phyloP scores from a whole-genome alignment of 2,888 invertebrate genomes.

The Catocala sponsa region DNA sequence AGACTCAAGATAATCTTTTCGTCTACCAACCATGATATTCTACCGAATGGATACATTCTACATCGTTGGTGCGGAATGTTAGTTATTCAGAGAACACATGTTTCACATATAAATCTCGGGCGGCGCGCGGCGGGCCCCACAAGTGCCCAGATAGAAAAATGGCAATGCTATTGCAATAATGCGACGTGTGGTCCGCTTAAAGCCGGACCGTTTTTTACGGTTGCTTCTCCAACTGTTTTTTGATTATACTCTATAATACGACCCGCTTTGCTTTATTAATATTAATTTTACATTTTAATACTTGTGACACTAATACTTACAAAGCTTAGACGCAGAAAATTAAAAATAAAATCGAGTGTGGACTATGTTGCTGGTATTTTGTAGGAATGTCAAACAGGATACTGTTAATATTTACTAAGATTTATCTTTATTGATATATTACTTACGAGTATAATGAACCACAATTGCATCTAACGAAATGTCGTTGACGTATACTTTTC shows the following conservation, averaged over 20 bases:
- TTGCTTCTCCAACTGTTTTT: no score
- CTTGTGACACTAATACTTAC: constrained; percentile 21
- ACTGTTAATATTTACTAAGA: no score
- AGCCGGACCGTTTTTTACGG: constrained; percentile 7
- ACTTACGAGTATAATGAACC: no score
- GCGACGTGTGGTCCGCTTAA: constrained; percentile 7
- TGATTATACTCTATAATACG: background rate
- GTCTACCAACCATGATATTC: background rate
- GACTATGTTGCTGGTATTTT: constrained; percentile 15
- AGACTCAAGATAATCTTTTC: background rate
- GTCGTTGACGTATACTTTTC: no score
- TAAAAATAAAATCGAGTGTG: constrained; percentile 39
- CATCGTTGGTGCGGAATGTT: background rate
- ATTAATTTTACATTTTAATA: constrained; percentile 27
- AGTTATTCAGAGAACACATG: constrained; percentile 9
- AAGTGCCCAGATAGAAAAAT: constrained; percentile 26
- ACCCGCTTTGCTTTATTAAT: constrained; percentile 20
- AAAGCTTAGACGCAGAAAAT: constrained; percentile 45
- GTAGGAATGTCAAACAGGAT: no score
- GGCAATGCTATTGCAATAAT: constrained; percentile 29
- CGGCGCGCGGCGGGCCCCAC: background rate
- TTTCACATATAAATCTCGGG: constrained; percentile 18
- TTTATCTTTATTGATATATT: no score
- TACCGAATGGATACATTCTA: background rate
- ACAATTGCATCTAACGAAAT: no score